Evolutionary conservation across 2,888 invertebrate species (phyloP), one percentile per base, ranked within the genome.

Genomic region (Zhuqinia jingwanae): DNA sequence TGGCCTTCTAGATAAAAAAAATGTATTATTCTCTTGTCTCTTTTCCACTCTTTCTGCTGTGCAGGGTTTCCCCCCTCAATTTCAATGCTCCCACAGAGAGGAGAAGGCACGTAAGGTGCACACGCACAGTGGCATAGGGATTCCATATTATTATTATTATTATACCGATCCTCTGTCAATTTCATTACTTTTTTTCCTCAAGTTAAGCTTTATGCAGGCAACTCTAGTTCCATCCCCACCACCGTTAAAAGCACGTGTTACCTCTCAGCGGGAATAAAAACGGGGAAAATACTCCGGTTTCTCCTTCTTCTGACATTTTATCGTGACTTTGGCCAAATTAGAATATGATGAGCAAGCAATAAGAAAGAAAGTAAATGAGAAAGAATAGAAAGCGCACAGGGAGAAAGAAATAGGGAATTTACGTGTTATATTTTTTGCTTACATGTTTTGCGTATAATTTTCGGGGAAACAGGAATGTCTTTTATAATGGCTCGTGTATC

Each of bases 191-290:
- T 36, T 36, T 36, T 36, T 36, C 36, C 8, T 36, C 3, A 36
- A 36, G 36, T 3, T 6, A 36, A 36, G 36, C n/a, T n/a, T 36
- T 36, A 36, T 8, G 36, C 36, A 36, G 8, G 36, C 3, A 6
- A 36, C 8, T 36, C 36, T 36, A 47, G 11, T 15, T 15, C 47
- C 1, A 53, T 17, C 53, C 1, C 5, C 17, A 53, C 5, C 8
- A 36, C 53, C 53, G 53, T 53, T 53, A 53, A 53, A 53, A 53
- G 53, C 53, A 53, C 17, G 53, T 53, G 53, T n/a, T 53, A 53
- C 53, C 15, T 53, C 53, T 53, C 53, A 53, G 17, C 17, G 53
- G 53, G 17, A 53, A 53, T 53, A 53, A 53, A 53, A 47, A 47
- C 15, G 17, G 53, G 5, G 11, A 53, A 53, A 53, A 53, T 2